Conservation (phyloP, 2,888 invertebrate species). For the Pristionchus exspectatus region DNA sequence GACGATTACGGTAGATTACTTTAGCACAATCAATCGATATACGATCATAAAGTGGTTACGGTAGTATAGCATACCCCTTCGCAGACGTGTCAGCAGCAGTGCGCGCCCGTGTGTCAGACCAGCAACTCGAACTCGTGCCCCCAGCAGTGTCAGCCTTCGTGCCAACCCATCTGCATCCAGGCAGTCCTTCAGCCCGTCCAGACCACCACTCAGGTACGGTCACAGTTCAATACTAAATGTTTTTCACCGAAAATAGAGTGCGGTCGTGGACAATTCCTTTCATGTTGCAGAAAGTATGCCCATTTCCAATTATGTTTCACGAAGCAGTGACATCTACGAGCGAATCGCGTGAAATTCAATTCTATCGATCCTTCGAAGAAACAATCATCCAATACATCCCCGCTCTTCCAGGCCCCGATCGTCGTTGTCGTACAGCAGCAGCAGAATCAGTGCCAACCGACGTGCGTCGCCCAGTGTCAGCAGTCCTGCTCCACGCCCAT, state of each 20-base stretch:
- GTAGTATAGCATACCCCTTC: background rate
- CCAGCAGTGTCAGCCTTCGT: conserved; percentile 49
- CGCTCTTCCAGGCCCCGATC: background rate
- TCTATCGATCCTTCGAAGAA: background rate
- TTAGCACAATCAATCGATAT: background rate
- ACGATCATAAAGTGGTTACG: too few species aligned
- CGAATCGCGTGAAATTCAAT: background rate
- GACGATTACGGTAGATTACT: background rate
- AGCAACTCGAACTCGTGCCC: conserved; percentile 4
- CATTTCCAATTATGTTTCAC: background rate
- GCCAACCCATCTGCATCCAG: conserved; percentile 51
- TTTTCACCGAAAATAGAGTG: too few species aligned
- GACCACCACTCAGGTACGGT: background rate
- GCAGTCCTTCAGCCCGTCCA: background rate
- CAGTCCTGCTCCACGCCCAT: conserved; percentile 49
- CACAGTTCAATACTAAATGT: too few species aligned
- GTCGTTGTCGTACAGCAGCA: conserved; percentile 39
- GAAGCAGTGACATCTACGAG: background rate
- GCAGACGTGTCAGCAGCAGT: conserved; percentile 48
- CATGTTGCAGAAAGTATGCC: too few species aligned
- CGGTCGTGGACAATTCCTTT: too few species aligned
- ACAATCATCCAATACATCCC: background rate
- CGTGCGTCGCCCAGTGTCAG: conserved; percentile 54
- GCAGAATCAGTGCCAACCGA: conserved; percentile 46
- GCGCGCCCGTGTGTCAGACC: conserved; percentile 32